Evolutionary conservation across 2,797 vertebrate species (phyloP), one percentile per base, ranked within the genome.

Genomic region (Brachyrhaphis roseni): DNA sequence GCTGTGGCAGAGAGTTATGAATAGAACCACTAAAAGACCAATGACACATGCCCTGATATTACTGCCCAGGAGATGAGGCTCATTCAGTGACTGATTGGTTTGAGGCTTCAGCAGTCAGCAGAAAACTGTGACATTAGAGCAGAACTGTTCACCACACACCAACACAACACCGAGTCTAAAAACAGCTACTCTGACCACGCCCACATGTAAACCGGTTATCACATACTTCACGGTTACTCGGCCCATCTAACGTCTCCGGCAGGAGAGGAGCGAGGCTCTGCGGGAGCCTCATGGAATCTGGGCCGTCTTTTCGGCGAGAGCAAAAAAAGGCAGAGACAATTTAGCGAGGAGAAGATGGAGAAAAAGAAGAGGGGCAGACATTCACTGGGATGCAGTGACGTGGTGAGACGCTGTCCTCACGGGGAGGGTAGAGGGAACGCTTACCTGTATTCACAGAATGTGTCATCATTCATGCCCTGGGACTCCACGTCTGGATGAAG

Each of bases 391-490:
- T 87, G 82, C 79, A 82, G 36, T 3, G 81, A 80, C 57, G 70
- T 78, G 78, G 75, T 86, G 85, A 84, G 80, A 87, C 71, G 71
- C 41, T 8, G 74, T 10, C 74, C 79, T 82, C 64, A 1, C 26
- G 73, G 72, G 78, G 28, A 51, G 80, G 31, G 75, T 26, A 0
- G 74, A 75, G n/a, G 49, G 81, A 74, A 16, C 3, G 77, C 93
- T 96, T 96, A 99, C 98, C 98, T 99, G 96, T 98, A 99, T 96
- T 99, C 98, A 75, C 98, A 98, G 92, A 99, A 99, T 28, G 97
- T 98, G 96, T 99, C 98, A 66, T 99, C 98, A 95, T 99, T 98
- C 92, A 97, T 97, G 77, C 97, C 98, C 88, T 98, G 98, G 85
- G 97, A 96, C 93, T 99, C 98, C 0, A 97, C 95, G 84, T 99